Evolutionary conservation across 2,888 invertebrate genomes (phyloP), one percentile per base, ranked within the genome.

Genomic region (Liodrosophila aerea): DNA sequence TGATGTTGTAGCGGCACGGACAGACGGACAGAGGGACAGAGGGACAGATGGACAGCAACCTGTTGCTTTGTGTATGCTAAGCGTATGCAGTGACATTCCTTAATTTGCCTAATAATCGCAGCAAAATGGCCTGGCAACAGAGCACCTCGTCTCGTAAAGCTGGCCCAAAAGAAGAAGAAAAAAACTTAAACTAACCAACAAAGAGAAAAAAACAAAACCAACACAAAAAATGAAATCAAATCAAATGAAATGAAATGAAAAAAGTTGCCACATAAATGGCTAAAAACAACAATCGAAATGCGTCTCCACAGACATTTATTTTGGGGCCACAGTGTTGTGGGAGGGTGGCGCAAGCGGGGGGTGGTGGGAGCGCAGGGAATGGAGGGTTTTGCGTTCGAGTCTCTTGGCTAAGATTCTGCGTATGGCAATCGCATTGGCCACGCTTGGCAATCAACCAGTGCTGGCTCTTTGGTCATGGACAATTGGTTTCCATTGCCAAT

Each of bases 21-120:
- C 2, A 18, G 27, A 11, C 16, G 13, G 13, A 37, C 37, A 13
- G 29, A 3, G 7, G 13, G n/a, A 30, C 15, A 16, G n/a, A 36
- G 1, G 27, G 30, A 30, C 15, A 22, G 37, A 15, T 4, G 13
- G 29, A 41, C 33, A 18, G 46, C 82, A 81, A 82, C 81, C 81
- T 85, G 81, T 82, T 83, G 74, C 67, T 49, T 58, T 74, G 83
- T 71, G 61, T 85, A 81, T 85, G 80, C 80, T 78, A 85, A 85
- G 56, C 67, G 31, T 77, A 75, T 85, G 72, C 72, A 67, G 61
- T 83, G 80, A 74, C 83, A 82, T 85, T 80, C 83, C 70, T 80
- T 68, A 72, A 80, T 80, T 83, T 81, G 80, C 76, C 63, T 82
- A 85, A 84, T 78, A 78, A 84, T 84, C 84, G 56, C 51, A 47